Base-by-base conservation (phyloP, 2,113 vertebrate genomes). In the Syrrhaptes paradoxus region DNA sequence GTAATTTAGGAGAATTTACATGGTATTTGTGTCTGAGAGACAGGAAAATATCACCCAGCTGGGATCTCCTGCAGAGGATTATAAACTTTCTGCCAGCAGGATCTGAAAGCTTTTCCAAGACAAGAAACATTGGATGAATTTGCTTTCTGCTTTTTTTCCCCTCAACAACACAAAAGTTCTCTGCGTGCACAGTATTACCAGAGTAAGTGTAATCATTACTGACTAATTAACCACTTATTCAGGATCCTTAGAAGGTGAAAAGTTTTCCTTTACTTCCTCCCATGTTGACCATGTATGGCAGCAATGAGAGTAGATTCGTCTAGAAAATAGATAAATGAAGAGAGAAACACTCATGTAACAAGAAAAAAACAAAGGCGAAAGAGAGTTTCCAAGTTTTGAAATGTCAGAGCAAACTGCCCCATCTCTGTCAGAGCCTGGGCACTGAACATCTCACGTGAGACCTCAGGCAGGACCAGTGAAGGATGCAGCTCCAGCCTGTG, bases 1-100 rank as follows among this genome's bases (percentile, higher is more conserved):
- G 90, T 90, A 87, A 94, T 92, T 97, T 89, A 93, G 75, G 88
- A 85, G 83, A 94, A 90, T 94, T 84, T 94, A 83, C 45, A 38
- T 63, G 45, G 31, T 89, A 72, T 94, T 96, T 95, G 31, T 95
- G 52, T 78, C 76, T 86, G 76, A 89, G 66, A 94, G 58, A 76
- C 65, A 75, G 80, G 65, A 74, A 80, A 92, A 84, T 29, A 89
- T 61, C 61, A 65, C 49, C 66, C 90, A 94, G 58, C 65, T 93
- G 92, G 83, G 88, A 87, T 93, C 66, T 93, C 65, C 65, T 82
- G 38, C 71, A 79, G 87, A 95, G 66, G 78, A 19, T 74, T 82
- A 82, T 91, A 92, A 96, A 87, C 87, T 66, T 94, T 72, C 62
- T 81, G 80, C 61, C 81, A 92, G 74, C 45, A 92, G 73, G 74